Evolutionary conservation across 1,140 invertebrate genomes (phyloP).

Genomic region (Hypothenemus hampei): DNA sequence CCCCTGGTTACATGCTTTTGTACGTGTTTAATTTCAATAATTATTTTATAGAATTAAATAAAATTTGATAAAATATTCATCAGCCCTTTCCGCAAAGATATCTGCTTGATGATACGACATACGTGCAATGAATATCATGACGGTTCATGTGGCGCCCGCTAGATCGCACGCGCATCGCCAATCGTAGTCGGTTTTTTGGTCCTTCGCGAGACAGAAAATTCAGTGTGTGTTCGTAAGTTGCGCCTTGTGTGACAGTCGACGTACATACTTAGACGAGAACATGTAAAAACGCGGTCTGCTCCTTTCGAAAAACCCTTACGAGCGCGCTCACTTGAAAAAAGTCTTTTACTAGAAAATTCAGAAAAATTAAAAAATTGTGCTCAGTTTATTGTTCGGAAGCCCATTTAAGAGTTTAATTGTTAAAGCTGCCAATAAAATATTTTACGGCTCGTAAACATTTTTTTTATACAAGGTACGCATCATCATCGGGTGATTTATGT

Average conservation of each 20-base stretch:
- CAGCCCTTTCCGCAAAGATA: conserved; percentile 20
- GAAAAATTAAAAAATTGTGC: not conserved
- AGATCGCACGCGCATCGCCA: conserved; percentile 45
- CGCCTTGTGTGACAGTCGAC: conserved; percentile 35
- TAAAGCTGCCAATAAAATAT: conserved; percentile 41
- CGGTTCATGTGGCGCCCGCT: conserved; percentile 36
- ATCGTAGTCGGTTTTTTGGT: conserved; percentile 36
- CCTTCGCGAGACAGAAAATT: conserved; percentile 35
- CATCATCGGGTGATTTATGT: conserved; percentile 36
- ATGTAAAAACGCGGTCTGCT: conserved; percentile 38
- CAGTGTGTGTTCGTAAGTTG: conserved; percentile 44
- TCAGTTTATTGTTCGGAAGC: conserved; percentile 4
- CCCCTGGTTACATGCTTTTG: too few relatives aligned
- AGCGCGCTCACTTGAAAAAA: conserved; percentile 15
- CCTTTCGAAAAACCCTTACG: conserved; percentile 15
- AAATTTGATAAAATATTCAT: too few relatives aligned
- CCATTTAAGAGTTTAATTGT: conserved; percentile 29
- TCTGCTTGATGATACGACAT: conserved; percentile 25
- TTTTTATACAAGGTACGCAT: conserved; percentile 34
- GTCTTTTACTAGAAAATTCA: conserved; percentile 3
- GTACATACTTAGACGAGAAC: conserved; percentile 30
- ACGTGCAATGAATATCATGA: conserved; percentile 21
- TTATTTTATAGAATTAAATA: not conserved
- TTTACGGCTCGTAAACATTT: conserved; percentile 39
- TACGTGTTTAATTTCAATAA: not conserved